Percentiles rank a stretch among this genome's conserved stretches.
Conservation (phyloP, 2,888 invertebrate species). For the Digitonthophagus gazella region DNA sequence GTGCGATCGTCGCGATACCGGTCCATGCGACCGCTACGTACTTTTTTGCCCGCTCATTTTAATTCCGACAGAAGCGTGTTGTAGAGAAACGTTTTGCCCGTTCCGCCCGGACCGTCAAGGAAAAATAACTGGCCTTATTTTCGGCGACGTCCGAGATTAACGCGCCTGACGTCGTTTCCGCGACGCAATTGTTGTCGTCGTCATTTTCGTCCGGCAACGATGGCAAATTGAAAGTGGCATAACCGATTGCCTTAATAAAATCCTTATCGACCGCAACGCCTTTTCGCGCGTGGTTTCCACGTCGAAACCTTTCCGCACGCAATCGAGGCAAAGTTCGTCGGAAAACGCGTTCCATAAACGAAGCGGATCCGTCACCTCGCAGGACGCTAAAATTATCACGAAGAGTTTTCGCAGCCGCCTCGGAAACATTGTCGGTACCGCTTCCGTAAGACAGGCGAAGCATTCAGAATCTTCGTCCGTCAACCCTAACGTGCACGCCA, state of each 20-base stretch:
- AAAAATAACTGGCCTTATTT: conserved; percentile 19
- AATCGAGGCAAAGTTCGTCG: not conserved
- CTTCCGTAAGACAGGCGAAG: too few relatives aligned
- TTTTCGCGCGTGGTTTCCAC: too few relatives aligned
- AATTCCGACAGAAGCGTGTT: too few relatives aligned
- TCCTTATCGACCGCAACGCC: too few relatives aligned
- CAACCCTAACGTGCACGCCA: not conserved
- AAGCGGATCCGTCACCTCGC: not conserved
- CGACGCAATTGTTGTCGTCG: not conserved
- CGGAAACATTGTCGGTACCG: conserved; percentile 33
- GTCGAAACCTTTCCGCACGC: too few relatives aligned
- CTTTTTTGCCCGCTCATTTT: too few relatives aligned
- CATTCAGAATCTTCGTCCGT: conserved; percentile 29
- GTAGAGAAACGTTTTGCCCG: too few relatives aligned
- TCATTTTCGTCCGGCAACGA: too few relatives aligned
- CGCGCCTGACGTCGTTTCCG: not conserved
- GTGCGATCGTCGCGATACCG: conserved; percentile 45
- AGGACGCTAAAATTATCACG: conserved; percentile 26
- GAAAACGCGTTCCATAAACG: conserved; percentile 10
- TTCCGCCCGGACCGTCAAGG: conserved; percentile 47
- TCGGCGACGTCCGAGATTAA: not conserved
- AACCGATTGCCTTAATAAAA: too few relatives aligned
- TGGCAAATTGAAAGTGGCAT: too few relatives aligned
- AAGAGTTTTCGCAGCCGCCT: conserved; percentile 39
- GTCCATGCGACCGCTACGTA: conserved; percentile 39